These are phyloP conservation scores for Pediacus dermestoides DNA, from an alignment of 2,888 invertebrate species.

Conservation along the genomic window DNA sequence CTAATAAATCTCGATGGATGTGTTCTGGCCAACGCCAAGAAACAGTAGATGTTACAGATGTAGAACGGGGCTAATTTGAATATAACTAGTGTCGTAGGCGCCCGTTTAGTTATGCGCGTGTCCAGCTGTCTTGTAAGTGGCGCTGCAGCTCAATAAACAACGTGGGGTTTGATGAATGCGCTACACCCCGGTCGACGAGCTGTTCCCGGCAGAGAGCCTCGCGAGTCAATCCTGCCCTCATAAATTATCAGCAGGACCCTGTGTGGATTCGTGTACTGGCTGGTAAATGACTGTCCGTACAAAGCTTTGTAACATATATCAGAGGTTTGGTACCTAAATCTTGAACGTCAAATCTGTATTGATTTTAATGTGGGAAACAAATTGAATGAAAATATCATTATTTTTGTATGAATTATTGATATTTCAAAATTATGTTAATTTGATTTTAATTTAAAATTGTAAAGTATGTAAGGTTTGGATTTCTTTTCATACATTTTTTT, in stretches of 20 bases:
- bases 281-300: conserved; percentile 22
- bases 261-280: conserved; percentile 19
- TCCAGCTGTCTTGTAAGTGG: conserved; percentile 41
- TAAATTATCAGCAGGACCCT: conserved; percentile 38
- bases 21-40: conserved; percentile 12
- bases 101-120: conserved; percentile 43
- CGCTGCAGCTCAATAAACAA: conserved; percentile 41
- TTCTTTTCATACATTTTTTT: no score
- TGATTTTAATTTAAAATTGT: no score
- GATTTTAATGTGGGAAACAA: no score
- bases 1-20: conserved; percentile 2
- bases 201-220: conserved; percentile 15
- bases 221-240: conserved; percentile 27
- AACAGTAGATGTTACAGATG: conserved; percentile 40
- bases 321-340: no score
- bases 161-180: conserved; percentile 42
- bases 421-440: no score
- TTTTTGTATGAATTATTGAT: no score
- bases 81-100: conserved; percentile 44
- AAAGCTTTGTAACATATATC: conserved; percentile 36
- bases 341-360: no score
- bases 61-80: conserved; percentile 42
- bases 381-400: no score
- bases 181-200: conserved; percentile 25
- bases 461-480: no score